phyloP scores from a whole-genome alignment of 2,113 vertebrate genomes.

The Phaetusa simplex region DNA sequence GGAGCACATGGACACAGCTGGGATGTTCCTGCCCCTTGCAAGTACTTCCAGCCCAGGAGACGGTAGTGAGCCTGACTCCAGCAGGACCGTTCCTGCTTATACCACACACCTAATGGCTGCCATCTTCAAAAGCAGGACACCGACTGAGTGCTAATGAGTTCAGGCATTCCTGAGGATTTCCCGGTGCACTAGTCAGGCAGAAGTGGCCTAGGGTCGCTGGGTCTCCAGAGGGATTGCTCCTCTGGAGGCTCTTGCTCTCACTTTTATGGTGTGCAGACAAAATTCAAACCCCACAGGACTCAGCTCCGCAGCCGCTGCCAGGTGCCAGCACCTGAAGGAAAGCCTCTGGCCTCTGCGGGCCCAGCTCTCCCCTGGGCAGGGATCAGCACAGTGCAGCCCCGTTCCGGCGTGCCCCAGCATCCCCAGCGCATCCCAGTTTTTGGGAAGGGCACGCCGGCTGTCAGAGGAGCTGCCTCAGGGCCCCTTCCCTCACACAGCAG shows the following conservation, averaged over 20 bases:
- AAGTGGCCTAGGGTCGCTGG: neutral
- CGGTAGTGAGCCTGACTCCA: neutral
- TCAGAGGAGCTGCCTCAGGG: neutral
- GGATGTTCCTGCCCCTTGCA: neutral
- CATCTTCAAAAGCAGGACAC: neutral
- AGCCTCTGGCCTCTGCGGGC: neutral
- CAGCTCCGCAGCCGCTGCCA: neutral
- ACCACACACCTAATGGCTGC: neutral
- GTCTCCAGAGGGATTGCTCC: neutral
- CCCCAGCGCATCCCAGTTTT: neutral
- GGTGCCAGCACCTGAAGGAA: neutral
- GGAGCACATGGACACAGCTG: neutral
- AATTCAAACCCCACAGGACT: neutral
- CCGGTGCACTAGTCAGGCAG: accelerated
- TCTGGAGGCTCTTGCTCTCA: neutral
- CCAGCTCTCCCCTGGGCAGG: too few relatives aligned
- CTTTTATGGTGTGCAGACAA: neutral
- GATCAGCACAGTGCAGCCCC: neutral
- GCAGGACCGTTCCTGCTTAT: neutral
- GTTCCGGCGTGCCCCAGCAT: neutral
- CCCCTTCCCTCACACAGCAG: neutral
- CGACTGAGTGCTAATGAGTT: neutral
- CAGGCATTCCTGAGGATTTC: neutral
- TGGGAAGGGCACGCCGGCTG: neutral
- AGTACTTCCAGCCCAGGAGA: neutral